Base-by-base conservation (phyloP, 1,140 invertebrate species). In the Drosophila lowei region DNA sequence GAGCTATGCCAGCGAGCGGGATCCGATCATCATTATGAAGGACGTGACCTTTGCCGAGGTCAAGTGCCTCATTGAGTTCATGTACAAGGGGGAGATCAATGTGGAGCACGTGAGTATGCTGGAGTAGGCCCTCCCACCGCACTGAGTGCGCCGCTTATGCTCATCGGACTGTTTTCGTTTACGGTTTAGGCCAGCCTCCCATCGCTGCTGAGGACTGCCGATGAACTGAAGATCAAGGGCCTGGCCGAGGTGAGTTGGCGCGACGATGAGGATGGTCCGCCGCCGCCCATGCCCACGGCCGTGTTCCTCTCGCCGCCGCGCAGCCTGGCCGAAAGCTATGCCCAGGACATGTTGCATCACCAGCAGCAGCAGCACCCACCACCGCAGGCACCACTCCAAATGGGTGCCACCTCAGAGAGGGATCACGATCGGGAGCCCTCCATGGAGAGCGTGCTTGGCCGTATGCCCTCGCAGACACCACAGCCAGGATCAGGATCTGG, bases 21-120 rank as follows among this genome's bases (percentile, higher is more conserved):
- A 96, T 91, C 95, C 96, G 50, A 96, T 97, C 71, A 94, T 97
- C 53, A 96, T 97, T 71, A 94, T 97, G 92, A 95, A 96, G 92
- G 96, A 97, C 92, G 95, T 96, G 58, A 96, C 95, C 92, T 97
- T 95, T 92, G 93, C 94, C 63, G 96, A 97, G 92, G 95, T 97
- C 70, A 96, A 95, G 93, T 95, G 95, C 48, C 93, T 98, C 54
- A 95, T 98, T 56, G 96, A 97, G 90, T 98, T 98, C 91, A 98
- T 98, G 97, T 98, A 98, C 92, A 97, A 97, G 91, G 97, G 97
- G 74, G 97, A 98, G 93, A 98, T 98, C 89, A 98, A 97, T 93
- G 97, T 98, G 66, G 96, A 97, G 91, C 97, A 85, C 43, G 81
- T 85, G 11, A 77, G 81, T 74, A 13, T 1, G 21, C 18, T n/a